Conservation (phyloP, 1,140 invertebrate genomes). For the Plectrocnemia conspersa region DNA sequence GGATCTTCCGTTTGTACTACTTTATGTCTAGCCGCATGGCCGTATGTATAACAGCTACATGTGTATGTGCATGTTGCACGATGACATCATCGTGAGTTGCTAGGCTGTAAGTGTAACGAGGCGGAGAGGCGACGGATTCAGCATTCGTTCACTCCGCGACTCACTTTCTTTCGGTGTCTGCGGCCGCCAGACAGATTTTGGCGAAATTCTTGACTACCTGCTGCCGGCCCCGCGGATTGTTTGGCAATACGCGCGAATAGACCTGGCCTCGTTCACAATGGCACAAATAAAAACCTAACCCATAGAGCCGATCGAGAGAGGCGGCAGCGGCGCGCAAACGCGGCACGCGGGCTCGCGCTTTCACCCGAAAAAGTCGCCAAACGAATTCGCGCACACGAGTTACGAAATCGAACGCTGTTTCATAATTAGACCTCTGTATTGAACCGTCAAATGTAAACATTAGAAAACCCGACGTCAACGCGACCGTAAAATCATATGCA, state of each 20-base stretch:
- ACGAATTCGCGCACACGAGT: too few species aligned
- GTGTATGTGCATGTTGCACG: not conserved
- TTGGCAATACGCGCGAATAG: slow-evolving; percentile 1
- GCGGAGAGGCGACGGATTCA: not conserved
- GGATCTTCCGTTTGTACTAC: too few species aligned
- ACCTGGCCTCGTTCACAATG: slow-evolving; percentile 6
- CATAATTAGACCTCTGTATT: too few species aligned
- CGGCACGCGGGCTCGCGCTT: not conserved
- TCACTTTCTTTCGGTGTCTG: slow-evolving; percentile 19
- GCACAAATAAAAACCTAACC: slow-evolving; percentile 4
- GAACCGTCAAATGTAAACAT: too few species aligned
- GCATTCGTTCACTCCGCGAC: slow-evolving; percentile 8
- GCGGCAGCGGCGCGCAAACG: not conserved
- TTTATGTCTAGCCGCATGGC: too few species aligned
- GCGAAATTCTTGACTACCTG: slow-evolving; percentile 11
- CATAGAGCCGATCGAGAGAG: not conserved
- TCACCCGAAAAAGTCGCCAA: too few species aligned
- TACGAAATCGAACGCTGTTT: too few species aligned
- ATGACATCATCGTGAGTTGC: not conserved
- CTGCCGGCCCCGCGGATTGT: slow-evolving; percentile 7
- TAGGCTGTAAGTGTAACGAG: too few species aligned
- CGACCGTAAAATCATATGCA: too few species aligned
- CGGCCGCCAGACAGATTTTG: slow-evolving; percentile 6
- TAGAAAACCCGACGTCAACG: too few species aligned
- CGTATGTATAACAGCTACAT: too few species aligned